phyloP scores from a whole-genome alignment of 1,140 invertebrate species.

The Triops longicaudatus region DNA sequence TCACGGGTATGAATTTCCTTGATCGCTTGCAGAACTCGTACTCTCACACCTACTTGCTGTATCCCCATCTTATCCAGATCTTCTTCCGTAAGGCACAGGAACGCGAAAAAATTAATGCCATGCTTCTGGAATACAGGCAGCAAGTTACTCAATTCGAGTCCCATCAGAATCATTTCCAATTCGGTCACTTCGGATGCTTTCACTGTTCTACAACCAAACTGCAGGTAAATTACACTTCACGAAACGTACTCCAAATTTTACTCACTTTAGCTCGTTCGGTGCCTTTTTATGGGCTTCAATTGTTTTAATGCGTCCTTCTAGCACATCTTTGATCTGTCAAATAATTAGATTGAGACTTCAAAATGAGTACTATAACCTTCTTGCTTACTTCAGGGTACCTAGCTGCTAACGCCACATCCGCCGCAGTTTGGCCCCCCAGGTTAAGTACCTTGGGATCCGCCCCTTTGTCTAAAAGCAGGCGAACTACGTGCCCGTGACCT shows the following conservation, averaged over 20 bases:
- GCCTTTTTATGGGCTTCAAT: neutral
- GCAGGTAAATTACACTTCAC: neutral
- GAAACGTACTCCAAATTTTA: neutral
- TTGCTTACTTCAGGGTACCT: slow-evolving; percentile 30
- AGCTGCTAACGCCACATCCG: slow-evolving; percentile 37
- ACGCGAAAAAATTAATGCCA: slow-evolving; percentile 38
- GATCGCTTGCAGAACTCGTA: slow-evolving; percentile 42
- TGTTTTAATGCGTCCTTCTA: neutral
- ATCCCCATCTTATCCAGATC: slow-evolving; percentile 43
- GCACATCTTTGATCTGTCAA: neutral
- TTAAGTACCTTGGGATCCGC: slow-evolving; percentile 38
- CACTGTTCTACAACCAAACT: neutral
- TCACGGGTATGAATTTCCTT: slow-evolving; percentile 42
- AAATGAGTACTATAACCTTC: neutral
- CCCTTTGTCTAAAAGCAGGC: slow-evolving; percentile 42
- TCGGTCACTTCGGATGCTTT: slow-evolving; percentile 34
- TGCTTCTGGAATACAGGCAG: slow-evolving; percentile 39
- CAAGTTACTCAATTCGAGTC: slow-evolving; percentile 38
- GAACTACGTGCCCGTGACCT: slow-evolving; percentile 48
- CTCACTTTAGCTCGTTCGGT: neutral
- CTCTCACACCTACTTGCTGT: slow-evolving; percentile 39
- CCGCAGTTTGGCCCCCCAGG: slow-evolving; percentile 36
- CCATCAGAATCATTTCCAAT: slow-evolving; percentile 42
- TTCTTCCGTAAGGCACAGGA: slow-evolving; percentile 41
- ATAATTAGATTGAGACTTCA: neutral